phyloP scores from a whole-genome alignment of 2,888 invertebrate species.

The Drosophila percnosoma region DNA sequence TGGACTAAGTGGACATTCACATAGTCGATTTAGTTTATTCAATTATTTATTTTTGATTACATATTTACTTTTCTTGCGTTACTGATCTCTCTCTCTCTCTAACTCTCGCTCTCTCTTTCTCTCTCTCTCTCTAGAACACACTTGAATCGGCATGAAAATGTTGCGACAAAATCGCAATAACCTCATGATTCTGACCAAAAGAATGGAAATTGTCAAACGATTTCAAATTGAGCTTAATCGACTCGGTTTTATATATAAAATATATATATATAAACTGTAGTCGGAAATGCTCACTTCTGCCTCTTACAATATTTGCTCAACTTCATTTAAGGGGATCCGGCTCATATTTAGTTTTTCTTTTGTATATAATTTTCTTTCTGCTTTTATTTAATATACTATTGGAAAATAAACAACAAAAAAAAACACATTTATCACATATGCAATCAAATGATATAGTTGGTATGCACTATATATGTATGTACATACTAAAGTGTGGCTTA shows the following conservation, averaged over 20 bases:
- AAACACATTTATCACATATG: conserved; percentile 36
- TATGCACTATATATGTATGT: background rate
- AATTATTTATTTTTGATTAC: background rate
- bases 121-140: background rate
- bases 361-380: background rate
- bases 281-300: background rate
- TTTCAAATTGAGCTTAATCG: background rate
- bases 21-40: background rate
- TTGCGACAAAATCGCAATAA: background rate
- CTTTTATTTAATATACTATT: background rate
- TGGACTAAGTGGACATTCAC: background rate
- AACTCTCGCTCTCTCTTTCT: background rate
- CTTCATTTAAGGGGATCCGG: background rate
- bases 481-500: conserved; percentile 15
- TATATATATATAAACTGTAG: background rate
- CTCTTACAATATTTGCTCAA: background rate
- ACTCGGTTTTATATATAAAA: background rate
- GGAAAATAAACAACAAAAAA: background rate
- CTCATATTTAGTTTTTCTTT: too few species aligned
- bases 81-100: background rate
- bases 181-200: background rate
- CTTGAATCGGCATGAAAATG: background rate
- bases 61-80: too few species aligned
- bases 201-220: background rate
- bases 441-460: background rate